phyloP scores from a whole-genome alignment of 2,797 vertebrate species.

The Varecia variegata region DNA sequence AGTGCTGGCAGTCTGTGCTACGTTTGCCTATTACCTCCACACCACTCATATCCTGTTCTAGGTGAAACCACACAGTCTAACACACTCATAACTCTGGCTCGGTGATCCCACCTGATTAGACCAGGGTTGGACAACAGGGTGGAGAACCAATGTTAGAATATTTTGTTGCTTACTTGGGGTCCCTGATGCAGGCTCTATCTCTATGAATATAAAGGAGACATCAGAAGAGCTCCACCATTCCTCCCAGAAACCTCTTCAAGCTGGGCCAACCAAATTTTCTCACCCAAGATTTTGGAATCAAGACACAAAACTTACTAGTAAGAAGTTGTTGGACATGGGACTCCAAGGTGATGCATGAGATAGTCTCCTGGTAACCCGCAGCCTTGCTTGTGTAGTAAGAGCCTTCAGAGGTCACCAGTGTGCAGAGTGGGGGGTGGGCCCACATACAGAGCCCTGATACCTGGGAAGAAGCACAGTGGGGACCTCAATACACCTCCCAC shows the following conservation, averaged over 20 bases:
- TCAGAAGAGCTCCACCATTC: neutral
- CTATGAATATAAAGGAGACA: neutral
- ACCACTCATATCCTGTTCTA: neutral
- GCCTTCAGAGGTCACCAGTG: neutral
- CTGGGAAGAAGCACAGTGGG: neutral
- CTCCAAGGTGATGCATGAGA: neutral
- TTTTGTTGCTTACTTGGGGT: neutral
- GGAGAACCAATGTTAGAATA: neutral
- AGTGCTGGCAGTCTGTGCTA: neutral
- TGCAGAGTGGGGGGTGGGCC: too few species aligned
- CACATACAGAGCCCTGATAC: neutral
- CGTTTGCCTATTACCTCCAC: neutral
- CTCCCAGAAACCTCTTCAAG: neutral
- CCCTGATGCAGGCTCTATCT: neutral
- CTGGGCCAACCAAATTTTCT: neutral
- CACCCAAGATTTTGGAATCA: slow-evolving; percentile 2
- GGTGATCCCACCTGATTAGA: neutral
- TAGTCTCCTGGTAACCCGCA: too few species aligned
- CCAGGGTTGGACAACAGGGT: neutral
- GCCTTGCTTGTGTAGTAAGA: neutral
- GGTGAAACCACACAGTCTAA: neutral
- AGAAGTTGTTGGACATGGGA: neutral
- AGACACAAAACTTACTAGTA: neutral
- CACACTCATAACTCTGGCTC: neutral
- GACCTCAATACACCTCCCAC: neutral